These are phyloP conservation scores for Todus mexicanus DNA, from an alignment of 2,797 vertebrate genomes.

Conservation along the genomic window DNA sequence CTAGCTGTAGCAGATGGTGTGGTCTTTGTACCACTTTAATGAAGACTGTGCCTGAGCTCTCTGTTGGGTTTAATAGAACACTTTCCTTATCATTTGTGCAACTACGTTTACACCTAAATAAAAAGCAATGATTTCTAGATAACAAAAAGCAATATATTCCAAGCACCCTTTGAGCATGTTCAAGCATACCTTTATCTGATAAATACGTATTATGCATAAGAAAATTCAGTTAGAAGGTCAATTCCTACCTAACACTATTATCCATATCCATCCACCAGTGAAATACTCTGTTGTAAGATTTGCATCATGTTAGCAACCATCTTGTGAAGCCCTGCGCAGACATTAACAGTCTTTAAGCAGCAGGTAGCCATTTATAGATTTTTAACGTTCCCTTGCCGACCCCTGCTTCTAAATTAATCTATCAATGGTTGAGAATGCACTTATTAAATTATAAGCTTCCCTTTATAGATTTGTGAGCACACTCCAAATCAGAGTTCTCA, in stretches of 20 bases:
- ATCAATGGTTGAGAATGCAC: not conserved
- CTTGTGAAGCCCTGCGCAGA: not conserved
- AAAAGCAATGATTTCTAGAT: not conserved
- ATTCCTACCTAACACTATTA: not conserved
- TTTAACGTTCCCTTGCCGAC: not conserved
- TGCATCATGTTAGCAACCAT: not conserved
- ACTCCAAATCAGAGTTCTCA: not conserved
- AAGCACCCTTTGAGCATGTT: not conserved
- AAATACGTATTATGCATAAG: not conserved
- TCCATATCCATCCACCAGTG: not conserved
- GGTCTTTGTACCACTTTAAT: constrained; percentile 63
- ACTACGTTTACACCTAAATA: not conserved
- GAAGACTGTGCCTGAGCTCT: constrained; percentile 42
- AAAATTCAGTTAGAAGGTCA: not conserved
- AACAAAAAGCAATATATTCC: not conserved
- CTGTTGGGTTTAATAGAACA: not conserved
- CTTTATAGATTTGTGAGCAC: not conserved
- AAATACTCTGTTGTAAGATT: not conserved
- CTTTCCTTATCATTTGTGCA: not conserved
- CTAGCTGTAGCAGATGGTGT: constrained; percentile 58
- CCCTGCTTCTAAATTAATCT: not conserved
- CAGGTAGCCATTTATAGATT: not conserved
- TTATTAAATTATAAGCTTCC: not conserved
- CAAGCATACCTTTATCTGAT: not conserved
- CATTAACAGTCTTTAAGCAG: not conserved